Base-by-base conservation (phyloP, 2,797 vertebrate genomes). In the Pangasius mekongensis region DNA sequence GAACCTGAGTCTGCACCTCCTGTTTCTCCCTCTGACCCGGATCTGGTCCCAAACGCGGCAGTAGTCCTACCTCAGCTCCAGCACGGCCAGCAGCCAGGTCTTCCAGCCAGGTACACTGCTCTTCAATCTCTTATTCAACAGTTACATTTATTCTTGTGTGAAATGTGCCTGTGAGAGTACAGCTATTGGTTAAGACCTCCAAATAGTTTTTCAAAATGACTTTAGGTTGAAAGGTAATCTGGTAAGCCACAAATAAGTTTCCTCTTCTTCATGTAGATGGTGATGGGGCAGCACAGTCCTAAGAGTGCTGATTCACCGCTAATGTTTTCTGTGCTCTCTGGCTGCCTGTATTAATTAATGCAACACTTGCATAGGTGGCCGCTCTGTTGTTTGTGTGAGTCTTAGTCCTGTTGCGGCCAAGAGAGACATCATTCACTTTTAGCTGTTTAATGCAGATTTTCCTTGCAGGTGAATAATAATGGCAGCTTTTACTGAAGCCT, bases 71-170 rank as follows among this genome's bases (percentile, higher is more conserved):
- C 47, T 89, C 87, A 71, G 74, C 62, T 77, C 52, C 89, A 85
- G 87, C 85, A 84, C 56, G 76, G 71, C 24, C 85, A 86, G 80
- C 71, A 78, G 88, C 78, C 7, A 47, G 92, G 66, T 6, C 71
- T 84, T 66, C 87, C 90, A 87, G 22, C 90, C 93, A 97, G 96
- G 96, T 97, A 96, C 85, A 80, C 74, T 58, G n/a, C 49, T 66
- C 43, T 64, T 22, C 39, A 67, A 6, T 11, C 66, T 81, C 62
- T 49, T 84, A 64, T 52, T 33, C 54, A 43, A 58, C 33, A 18
- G 22, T n/a, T 69, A 49, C 39, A 67, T 77, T 74, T 74, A 49
- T 77, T 47, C 56, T 33, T 49, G 39, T 33, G 24, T 43, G 27
- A 49, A 30, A 30, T 83, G 39, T 5, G 0, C 18, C 8, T 64